Base-by-base conservation (phyloP, 1,140 invertebrate species). In the Linepithema humile region DNA sequence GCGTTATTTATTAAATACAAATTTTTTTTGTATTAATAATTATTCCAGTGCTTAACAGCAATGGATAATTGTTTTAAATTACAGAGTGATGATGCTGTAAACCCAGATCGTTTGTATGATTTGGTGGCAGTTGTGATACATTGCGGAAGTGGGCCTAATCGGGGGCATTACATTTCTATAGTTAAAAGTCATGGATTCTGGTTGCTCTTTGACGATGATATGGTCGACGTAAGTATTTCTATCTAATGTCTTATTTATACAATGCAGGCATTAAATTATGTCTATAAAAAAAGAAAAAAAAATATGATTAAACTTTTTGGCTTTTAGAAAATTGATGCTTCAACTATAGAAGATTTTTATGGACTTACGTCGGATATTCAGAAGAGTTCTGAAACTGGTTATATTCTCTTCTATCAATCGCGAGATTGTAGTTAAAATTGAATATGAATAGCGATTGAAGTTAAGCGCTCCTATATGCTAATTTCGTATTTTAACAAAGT, bases 111-210 rank as follows among this genome's bases (percentile, higher is more conserved):
- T 84, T 95, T 99, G 87, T 99, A 99, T 94, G 99, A 99, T 95
- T 95, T 99, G 86, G 99, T 99, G 57, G 99, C 99, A 73, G 99
- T 99, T 89, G 99, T 99, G 60, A 99, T 99, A 89, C 99, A 99
- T 95, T 99, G 99, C 95, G 99, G 99, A 75, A 99, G 98, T 88
- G 99, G 99, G 64, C 98, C 99, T 87, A 99, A 99, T 95, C 96
- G 99, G 85, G 99, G 99, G 50, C 99, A 99, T 95, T 99, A 99
- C 94, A 99, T 99, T 94, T 99, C 98, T 93, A 99, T 99, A 94
- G 99, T 99, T 35, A 99, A 99, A 95, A 99, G 98, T 93, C 98
- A 99, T 95, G 98, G 99, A 40, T 98, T 99, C 94, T 99, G 99
- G 99, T 95, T 99, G 85, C 96, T 99, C 1, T 99, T 99, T 95